Percentiles rank a stretch among this genome's conserved stretches.
These are phyloP conservation scores for Stenolophus ochropezus DNA, from an alignment of 2,888 invertebrate genomes.

Conservation along the genomic window DNA sequence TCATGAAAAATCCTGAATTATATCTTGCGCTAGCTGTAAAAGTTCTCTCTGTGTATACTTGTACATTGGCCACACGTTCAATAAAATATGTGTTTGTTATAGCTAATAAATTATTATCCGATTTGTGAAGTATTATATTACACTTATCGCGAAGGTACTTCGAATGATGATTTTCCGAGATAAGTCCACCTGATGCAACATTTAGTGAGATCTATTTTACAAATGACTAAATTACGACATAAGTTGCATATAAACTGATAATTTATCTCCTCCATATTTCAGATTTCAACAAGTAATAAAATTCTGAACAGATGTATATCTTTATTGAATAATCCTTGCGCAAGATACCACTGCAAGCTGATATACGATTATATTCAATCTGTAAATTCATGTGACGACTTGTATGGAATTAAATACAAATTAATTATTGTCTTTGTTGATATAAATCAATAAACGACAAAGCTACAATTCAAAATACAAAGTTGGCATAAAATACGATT, in stretches of 20 bases:
- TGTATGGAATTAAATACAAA: conserved; percentile 41
- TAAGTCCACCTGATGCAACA: conserved; percentile 16
- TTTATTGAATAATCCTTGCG: conserved; percentile 33
- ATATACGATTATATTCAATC: conserved; percentile 32
- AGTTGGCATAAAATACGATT: not conserved
- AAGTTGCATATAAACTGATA: conserved; percentile 32
- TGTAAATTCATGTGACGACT: not conserved
- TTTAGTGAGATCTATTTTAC: conserved; percentile 22
- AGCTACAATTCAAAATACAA: not conserved
- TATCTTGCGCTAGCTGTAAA: not conserved
- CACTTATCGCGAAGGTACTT: not conserved
- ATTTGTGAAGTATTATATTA: conserved; percentile 7
- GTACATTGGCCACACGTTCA: not conserved
- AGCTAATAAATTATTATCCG: conserved; percentile 4
- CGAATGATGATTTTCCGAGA: not conserved
- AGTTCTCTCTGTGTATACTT: not conserved
- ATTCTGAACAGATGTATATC: conserved; percentile 33
- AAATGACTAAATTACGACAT: conserved; percentile 41
- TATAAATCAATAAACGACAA: conserved; percentile 37
- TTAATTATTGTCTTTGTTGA: conserved; percentile 25
- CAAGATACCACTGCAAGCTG: conserved; percentile 13
- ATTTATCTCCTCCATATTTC: conserved; percentile 24
- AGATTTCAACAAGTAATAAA: conserved; percentile 38
- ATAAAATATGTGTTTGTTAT: not conserved
- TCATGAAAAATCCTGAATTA: not conserved